phyloP scores from a whole-genome alignment of 1,140 invertebrate species.

The Neodiprion pinetum region DNA sequence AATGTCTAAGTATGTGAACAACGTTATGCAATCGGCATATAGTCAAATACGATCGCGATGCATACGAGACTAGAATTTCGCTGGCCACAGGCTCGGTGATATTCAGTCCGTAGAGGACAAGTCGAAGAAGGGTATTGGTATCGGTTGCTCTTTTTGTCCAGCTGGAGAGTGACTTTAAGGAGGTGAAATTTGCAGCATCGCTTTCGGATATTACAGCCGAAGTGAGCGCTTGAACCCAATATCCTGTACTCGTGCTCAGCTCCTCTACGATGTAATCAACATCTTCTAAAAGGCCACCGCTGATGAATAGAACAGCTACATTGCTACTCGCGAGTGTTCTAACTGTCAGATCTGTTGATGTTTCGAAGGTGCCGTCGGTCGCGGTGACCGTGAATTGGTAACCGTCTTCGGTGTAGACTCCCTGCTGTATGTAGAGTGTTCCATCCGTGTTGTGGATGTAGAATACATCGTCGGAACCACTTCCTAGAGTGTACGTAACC shows the following conservation, averaged over 20 bases:
- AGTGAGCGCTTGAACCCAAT: background rate
- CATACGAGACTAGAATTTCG: background rate
- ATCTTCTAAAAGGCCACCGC: background rate
- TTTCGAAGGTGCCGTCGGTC: background rate
- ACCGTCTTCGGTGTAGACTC: background rate
- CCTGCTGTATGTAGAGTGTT: slow-evolving; percentile 1
- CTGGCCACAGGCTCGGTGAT: background rate
- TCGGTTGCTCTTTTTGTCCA: background rate
- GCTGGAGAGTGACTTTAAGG: background rate
- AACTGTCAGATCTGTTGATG: background rate
- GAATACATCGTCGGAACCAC: background rate
- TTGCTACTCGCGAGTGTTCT: background rate
- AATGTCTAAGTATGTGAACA: no score
- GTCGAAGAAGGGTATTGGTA: slow-evolving; percentile 1
- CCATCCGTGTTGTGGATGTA: slow-evolving; percentile 5
- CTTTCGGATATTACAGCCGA: background rate
- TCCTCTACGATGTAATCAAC: slow-evolving; percentile 4
- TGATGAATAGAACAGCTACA: background rate
- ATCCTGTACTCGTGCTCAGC: background rate
- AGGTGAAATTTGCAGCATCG: background rate
- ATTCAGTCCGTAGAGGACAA: slow-evolving; percentile 2
- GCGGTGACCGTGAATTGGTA: background rate
- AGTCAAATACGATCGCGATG: no score
- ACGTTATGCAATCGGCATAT: no score
- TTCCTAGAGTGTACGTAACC: background rate